A percentile compares a stretch with the other conserved stretches of the same genome.
Conservation (phyloP, 1,140 invertebrate species). For the Meloidogyne hapla region DNA sequence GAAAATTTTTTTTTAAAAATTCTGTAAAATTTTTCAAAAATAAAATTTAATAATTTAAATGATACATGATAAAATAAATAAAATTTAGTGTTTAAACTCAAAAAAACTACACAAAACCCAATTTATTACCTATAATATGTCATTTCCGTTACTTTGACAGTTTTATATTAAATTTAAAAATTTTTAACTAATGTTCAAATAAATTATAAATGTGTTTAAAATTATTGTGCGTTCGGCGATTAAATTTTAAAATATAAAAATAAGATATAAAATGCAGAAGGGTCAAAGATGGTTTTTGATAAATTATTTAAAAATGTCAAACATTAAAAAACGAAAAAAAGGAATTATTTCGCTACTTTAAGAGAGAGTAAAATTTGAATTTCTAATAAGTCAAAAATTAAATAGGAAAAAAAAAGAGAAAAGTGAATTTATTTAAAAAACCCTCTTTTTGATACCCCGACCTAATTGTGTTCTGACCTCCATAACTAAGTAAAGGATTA, state of each 20-base stretch:
- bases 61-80: too few relatives aligned
- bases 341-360: neutral
- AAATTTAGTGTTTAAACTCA: too few relatives aligned
- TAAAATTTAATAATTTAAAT: too few relatives aligned
- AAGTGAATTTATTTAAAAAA: neutral
- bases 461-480: neutral
- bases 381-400: neutral
- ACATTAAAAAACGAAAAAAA: neutral
- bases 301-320: neutral
- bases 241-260: neutral
- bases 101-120: too few relatives aligned
- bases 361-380: conserved; percentile 4
- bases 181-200: neutral
- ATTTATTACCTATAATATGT: too few relatives aligned
- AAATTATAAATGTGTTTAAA: neutral
- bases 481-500: neutral
- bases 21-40: too few relatives aligned
- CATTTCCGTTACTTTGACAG: too few relatives aligned
- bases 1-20: too few relatives aligned
- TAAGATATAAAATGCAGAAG: neutral
- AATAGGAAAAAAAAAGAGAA: neutral
- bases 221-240: neutral
- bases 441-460: too few relatives aligned
- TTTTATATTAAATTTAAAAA: neutral
- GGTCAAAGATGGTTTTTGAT: neutral